A percentile compares a stretch with the other conserved stretches of the same genome.
phyloP scores from a whole-genome alignment of 64 coral and sea anemone species.

The Cladopsammia gracilis region DNA sequence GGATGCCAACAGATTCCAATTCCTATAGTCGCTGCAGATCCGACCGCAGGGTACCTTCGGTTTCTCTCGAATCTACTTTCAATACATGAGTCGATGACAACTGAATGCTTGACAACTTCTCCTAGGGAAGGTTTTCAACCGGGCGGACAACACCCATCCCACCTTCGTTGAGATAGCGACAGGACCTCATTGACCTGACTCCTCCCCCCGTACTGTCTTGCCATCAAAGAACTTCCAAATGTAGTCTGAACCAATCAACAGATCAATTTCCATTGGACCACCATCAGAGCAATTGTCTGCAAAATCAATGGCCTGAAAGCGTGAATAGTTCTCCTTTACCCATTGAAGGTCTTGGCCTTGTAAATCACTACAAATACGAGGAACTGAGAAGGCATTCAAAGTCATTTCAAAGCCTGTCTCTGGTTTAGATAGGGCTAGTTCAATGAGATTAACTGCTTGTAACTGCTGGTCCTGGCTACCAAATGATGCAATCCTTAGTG shows the following conservation, averaged over 20 bases:
- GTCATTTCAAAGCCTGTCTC: conserved; percentile 4
- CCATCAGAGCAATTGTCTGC: not conserved
- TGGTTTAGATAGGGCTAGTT: not conserved
- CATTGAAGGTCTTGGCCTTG: not conserved
- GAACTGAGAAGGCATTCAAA: conserved; percentile 9
- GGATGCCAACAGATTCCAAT: conserved; percentile 25
- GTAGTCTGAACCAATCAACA: conserved; percentile 9
- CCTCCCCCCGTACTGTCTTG: not conserved
- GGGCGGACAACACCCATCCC: conserved; percentile 9
- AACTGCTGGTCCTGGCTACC: not conserved
- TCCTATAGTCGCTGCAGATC: not conserved
- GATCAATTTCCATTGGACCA: not conserved
- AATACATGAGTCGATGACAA: conserved; percentile 5
- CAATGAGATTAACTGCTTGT: not conserved
- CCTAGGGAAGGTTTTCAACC: not conserved
- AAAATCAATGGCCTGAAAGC: not conserved
- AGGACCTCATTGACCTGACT: not conserved
- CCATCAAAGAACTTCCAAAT: conserved; percentile 1
- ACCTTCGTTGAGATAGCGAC: not conserved
- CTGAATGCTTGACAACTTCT: conserved; percentile 8
- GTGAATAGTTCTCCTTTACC: not conserved
- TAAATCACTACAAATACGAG: conserved; percentile 14
- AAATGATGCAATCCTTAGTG: conserved; percentile 16
- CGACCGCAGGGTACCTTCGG: not conserved
- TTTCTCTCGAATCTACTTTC: conserved; percentile 1